Evolutionary conservation across 2,888 invertebrate genomes (phyloP).

Genomic region (Netelia fuscicornis): DNA sequence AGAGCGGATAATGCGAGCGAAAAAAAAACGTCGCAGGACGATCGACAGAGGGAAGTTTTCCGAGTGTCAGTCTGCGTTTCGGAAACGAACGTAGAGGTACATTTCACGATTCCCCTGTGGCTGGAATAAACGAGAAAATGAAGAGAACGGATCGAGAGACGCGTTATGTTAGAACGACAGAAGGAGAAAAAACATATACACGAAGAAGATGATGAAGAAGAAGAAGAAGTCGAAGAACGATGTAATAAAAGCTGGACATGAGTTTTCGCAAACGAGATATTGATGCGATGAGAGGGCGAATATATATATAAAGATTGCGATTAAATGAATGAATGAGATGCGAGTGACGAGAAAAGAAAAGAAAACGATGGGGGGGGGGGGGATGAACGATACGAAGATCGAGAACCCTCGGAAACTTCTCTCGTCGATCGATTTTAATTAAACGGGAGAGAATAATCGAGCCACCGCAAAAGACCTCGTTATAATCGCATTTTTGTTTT

Average conservation of each 20-base stretch:
- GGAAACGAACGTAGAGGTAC: slow-evolving; percentile 37
- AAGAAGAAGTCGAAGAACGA: slow-evolving; percentile 4
- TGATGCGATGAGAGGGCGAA: slow-evolving; percentile 29
- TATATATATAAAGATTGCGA: slow-evolving; percentile 34
- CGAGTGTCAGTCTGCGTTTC: slow-evolving; percentile 14
- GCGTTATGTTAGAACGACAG: slow-evolving; percentile 25
- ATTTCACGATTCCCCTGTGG: slow-evolving; percentile 27
- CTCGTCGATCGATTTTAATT: slow-evolving; percentile 55
- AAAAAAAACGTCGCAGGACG: neutral
- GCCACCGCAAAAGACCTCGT: slow-evolving; percentile 32
- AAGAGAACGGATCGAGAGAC: slow-evolving; percentile 8
- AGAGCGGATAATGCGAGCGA: neutral
- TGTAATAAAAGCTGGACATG: slow-evolving; percentile 5
- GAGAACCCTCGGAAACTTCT: slow-evolving; percentile 26
- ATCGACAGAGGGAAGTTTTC: neutral
- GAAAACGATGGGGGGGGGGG: neutral
- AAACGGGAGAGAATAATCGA: slow-evolving; percentile 23
- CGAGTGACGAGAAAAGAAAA: neutral
- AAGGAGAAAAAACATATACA: too few relatives aligned
- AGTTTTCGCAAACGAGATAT: slow-evolving; percentile 38
- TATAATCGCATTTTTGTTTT: slow-evolving; percentile 36
- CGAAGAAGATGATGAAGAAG: too few relatives aligned
- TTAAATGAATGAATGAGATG: slow-evolving; percentile 56
- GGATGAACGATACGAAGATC: neutral
- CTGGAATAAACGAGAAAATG: slow-evolving; percentile 19